Evolutionary conservation across 2,113 vertebrate genomes (phyloP).

Genomic region (Myrmophylax atrothorax): DNA sequence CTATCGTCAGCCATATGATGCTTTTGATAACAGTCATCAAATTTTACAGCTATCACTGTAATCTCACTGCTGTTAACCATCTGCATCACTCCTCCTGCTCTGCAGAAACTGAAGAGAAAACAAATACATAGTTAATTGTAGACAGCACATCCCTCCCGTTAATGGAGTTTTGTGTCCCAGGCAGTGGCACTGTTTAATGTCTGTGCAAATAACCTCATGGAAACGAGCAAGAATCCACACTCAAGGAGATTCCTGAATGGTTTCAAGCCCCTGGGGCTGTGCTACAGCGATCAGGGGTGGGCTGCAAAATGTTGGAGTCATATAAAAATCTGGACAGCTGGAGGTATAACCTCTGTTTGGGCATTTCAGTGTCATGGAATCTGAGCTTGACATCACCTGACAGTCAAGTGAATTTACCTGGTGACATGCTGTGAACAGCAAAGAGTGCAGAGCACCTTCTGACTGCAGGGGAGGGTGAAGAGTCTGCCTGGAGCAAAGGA

Average conservation of each 20-base stretch:
- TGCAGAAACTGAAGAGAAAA: slow-evolving; percentile 32
- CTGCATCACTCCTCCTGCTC: slow-evolving; percentile 31
- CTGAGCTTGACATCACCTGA: background rate
- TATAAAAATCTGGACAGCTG: background rate
- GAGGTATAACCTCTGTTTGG: background rate
- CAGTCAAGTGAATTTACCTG: background rate
- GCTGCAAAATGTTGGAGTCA: background rate
- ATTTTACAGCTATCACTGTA: slow-evolving; percentile 60
- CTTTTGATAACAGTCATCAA: slow-evolving; percentile 62
- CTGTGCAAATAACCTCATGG: background rate
- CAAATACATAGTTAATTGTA: slow-evolving; percentile 56
- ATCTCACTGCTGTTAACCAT: slow-evolving; percentile 56
- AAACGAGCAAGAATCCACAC: background rate
- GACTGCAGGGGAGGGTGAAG: background rate
- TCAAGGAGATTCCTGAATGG: background rate
- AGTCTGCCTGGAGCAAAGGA: background rate
- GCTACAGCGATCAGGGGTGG: background rate
- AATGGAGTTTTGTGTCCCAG: slow-evolving; percentile 31
- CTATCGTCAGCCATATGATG: slow-evolving; percentile 37
- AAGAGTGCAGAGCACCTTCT: background rate
- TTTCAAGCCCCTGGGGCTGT: background rate
- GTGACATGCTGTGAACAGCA: background rate
- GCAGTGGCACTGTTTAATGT: background rate
- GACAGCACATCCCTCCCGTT: slow-evolving; percentile 25
- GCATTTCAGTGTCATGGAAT: background rate